Percentiles rank a stretch among this genome's conserved stretches.
These are phyloP conservation scores for Crotalus helleri DNA, from an alignment of 2,113 vertebrate species.

Conservation along the genomic window DNA sequence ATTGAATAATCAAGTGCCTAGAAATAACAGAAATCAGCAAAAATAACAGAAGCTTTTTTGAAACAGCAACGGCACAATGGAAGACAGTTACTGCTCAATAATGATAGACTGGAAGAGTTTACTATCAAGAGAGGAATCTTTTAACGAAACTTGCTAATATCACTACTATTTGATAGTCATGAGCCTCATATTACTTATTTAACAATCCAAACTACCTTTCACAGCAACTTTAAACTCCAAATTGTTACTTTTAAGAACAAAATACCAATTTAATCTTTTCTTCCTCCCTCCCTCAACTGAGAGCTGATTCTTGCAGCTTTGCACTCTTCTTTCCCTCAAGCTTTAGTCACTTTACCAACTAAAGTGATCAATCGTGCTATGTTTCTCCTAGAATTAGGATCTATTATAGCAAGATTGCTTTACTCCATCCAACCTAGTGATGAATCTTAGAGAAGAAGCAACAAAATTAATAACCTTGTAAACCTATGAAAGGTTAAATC, in stretches of 20 bases:
- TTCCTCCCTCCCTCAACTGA: neutral
- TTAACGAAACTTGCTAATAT: too few relatives aligned
- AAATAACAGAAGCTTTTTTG: too few relatives aligned
- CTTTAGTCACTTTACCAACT: neutral
- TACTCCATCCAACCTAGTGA: neutral
- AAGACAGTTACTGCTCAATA: too few relatives aligned
- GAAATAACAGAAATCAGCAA: too few relatives aligned
- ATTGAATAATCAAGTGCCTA: too few relatives aligned
- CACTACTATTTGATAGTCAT: neutral
- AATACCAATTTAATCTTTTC: neutral
- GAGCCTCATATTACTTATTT: neutral
- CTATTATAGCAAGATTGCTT: neutral
- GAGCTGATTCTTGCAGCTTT: neutral
- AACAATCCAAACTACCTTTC: neutral
- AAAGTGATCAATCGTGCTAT: neutral
- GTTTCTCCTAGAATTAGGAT: neutral
- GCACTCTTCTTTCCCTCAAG: neutral
- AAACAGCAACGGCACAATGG: too few relatives aligned
- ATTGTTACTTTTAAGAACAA: neutral
- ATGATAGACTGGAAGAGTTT: too few relatives aligned
- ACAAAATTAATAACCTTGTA: neutral
- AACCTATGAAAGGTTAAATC: too few relatives aligned
- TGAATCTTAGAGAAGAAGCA: neutral
- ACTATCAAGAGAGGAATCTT: too few relatives aligned
- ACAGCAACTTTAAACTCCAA: neutral